Conservation (phyloP, 2,888 invertebrate species). For the Carterocephalus palaemon region DNA sequence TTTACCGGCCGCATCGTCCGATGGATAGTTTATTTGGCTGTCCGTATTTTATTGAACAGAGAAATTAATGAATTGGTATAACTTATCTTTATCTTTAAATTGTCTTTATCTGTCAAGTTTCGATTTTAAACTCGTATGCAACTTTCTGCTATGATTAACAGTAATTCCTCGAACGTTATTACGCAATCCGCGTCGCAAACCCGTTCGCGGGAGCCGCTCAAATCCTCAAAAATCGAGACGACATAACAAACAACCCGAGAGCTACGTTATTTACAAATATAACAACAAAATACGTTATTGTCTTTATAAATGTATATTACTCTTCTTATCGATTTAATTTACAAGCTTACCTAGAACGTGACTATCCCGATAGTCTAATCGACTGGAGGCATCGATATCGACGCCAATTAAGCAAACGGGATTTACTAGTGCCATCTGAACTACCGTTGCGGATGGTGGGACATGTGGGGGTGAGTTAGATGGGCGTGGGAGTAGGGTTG, state of each 20-base stretch:
- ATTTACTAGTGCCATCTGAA: conserved; percentile 57
- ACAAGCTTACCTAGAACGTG: conserved; percentile 65
- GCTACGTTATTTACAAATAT: conserved; percentile 63
- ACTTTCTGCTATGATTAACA: conserved; percentile 35
- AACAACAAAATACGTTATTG: conserved; percentile 62
- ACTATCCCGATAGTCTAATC: conserved; percentile 57
- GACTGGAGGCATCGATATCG: conserved; percentile 38
- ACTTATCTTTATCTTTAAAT: no score
- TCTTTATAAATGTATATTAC: conserved; percentile 55
- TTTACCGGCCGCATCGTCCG: conserved; percentile 21
- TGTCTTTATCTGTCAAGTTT: conserved; percentile 63
- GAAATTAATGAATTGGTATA: conserved; percentile 4
- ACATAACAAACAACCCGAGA: conserved; percentile 45
- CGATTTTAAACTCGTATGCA: conserved; percentile 42
- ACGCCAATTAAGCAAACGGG: conserved; percentile 38
- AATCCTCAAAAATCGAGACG: conserved; percentile 50
- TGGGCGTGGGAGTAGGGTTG: conserved; percentile 76
- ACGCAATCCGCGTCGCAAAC: conserved; percentile 38
- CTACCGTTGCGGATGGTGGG: conserved; percentile 91
- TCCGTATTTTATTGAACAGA: conserved; percentile 6
- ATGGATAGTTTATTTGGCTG: conserved; percentile 4
- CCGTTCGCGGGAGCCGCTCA: conserved; percentile 45
- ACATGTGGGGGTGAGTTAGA: conserved; percentile 84
- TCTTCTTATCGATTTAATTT: conserved; percentile 49
- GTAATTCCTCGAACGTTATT: conserved; percentile 38